Percentiles rank a stretch among this genome's conserved stretches.
Conservation (phyloP, 1,140 invertebrate genomes). For the Lutraria rhynchaena region DNA sequence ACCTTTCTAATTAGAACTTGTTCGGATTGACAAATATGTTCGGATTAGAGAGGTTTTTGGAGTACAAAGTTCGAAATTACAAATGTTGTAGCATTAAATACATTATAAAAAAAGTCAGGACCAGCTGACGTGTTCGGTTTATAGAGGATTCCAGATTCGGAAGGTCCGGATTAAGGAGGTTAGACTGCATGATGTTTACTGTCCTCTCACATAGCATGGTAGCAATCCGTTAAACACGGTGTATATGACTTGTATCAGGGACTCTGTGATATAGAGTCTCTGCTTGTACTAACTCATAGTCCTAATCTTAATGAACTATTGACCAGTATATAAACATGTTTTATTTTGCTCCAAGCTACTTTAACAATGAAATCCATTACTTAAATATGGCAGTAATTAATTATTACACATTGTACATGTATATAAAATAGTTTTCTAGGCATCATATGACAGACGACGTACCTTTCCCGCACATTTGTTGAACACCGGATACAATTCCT, state of each 20-base stretch:
- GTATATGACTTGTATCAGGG: too few species aligned
- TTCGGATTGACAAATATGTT: too few species aligned
- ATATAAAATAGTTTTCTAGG: background rate
- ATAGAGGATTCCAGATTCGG: too few species aligned
- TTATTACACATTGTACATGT: background rate
- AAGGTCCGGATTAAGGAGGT: too few species aligned
- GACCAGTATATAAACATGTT: background rate
- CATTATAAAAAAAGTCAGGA: too few species aligned
- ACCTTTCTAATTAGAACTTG: too few species aligned
- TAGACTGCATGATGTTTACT: background rate
- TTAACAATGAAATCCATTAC: background rate
- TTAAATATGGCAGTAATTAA: background rate
- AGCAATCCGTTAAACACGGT: too few species aligned
- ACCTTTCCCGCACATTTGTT: constrained; percentile 46
- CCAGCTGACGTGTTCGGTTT: too few species aligned
- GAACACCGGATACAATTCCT: constrained; percentile 11
- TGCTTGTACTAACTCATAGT: background rate
- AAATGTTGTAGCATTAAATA: too few species aligned
- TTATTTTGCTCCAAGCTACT: background rate
- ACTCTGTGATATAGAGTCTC: background rate
- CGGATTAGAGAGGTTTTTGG: too few species aligned
- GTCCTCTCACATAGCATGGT: too few species aligned
- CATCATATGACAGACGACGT: background rate
- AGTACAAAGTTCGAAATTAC: too few species aligned
- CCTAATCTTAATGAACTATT: background rate